Conservation (phyloP, 2,888 invertebrate genomes). For the Alcis repandata region DNA sequence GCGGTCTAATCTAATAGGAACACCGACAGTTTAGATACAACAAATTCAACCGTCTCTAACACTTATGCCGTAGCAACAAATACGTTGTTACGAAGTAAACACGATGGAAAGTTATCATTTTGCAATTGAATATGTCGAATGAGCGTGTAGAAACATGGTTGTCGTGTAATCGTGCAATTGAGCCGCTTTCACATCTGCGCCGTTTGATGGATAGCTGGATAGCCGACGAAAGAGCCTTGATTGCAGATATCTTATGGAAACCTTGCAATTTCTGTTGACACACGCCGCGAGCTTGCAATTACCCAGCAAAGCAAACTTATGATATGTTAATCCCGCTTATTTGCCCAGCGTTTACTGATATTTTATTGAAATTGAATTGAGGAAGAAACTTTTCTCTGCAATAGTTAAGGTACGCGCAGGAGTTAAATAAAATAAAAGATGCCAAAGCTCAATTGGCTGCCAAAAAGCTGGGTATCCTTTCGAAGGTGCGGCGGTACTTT, state of each 20-base stretch:
- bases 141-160: slow-evolving; percentile 60
- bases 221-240: slow-evolving; percentile 63
- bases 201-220: slow-evolving; percentile 53
- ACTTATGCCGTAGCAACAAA: slow-evolving; percentile 11
- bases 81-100: slow-evolving; percentile 42
- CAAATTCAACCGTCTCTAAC: background rate
- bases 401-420: slow-evolving; percentile 13
- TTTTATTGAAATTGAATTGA: slow-evolving; percentile 21
- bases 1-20: too few species aligned
- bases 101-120: slow-evolving; percentile 70
- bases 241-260: slow-evolving; percentile 58
- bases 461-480: too few species aligned
- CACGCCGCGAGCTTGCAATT: slow-evolving; percentile 43
- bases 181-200: slow-evolving; percentile 67
- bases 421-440: background rate
- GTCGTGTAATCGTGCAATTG: slow-evolving; percentile 68
- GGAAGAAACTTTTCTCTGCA: slow-evolving; percentile 13
- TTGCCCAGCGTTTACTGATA: slow-evolving; percentile 16
- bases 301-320: slow-evolving; percentile 47
- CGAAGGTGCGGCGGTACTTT: too few species aligned
- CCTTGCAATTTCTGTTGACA: slow-evolving; percentile 43
- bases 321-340: slow-evolving; percentile 28
- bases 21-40: background rate
- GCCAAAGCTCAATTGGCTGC: too few species aligned
- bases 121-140: slow-evolving; percentile 66